phyloP scores from a whole-genome alignment of 2,113 vertebrate genomes.

The Gadus chalcogrammus region DNA sequence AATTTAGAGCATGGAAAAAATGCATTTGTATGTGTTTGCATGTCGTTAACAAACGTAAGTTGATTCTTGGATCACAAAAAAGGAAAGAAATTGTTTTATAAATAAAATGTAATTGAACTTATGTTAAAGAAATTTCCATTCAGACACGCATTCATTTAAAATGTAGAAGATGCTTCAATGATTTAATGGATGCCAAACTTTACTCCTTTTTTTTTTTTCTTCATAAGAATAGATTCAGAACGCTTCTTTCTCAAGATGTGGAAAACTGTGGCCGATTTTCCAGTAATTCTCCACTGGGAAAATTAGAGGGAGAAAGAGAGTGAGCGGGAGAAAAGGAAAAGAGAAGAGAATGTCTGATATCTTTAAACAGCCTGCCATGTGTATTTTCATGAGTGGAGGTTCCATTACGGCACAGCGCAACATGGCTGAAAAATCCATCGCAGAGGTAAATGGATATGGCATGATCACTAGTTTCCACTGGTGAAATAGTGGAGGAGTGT shows the following conservation, averaged over 20 bases:
- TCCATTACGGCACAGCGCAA: conserved; percentile 61
- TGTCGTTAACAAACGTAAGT: no score
- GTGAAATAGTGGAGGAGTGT: conserved; percentile 37
- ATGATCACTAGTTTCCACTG: conserved; percentile 69
- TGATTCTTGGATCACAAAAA: no score
- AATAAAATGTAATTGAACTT: no score
- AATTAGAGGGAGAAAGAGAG: not conserved
- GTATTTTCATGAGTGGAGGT: conserved; percentile 54
- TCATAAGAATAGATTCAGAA: conserved; percentile 23
- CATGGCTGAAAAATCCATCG: conserved; percentile 63
- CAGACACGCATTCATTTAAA: not conserved
- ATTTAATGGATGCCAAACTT: not conserved
- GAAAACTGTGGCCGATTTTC: conserved; percentile 42
- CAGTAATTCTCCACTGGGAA: conserved; percentile 30
- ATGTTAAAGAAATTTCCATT: no score
- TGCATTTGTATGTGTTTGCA: no score
- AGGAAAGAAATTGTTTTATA: no score
- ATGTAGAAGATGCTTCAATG: not conserved
- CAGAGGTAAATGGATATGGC: conserved; percentile 59
- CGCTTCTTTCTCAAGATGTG: conserved; percentile 14
- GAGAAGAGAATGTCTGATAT: conserved; percentile 39
- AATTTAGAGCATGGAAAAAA: no score
- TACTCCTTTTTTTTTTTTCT: conserved; percentile 9
- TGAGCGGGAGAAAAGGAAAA: not conserved
- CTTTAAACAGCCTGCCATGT: conserved; percentile 52